Evolutionary conservation across 37 sponge, comb jelly and placozoan species (phyloP).

Genomic region (Beroe forskalii): DNA sequence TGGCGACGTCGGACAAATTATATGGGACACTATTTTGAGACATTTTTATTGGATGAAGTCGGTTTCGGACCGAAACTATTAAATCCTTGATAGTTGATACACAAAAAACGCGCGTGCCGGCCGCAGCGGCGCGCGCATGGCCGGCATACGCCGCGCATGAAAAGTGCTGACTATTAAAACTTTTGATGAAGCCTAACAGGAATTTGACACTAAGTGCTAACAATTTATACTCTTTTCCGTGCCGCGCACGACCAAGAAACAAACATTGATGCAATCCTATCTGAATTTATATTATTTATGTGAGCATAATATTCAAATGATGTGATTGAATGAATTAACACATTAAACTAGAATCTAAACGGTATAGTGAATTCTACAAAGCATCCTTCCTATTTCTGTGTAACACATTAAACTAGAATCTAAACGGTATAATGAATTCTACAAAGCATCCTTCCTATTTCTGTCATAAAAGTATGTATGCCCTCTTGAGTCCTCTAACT

Average conservation of each 20-base stretch:
- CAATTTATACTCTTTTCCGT: not conserved
- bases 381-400: not conserved
- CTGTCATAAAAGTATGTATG: not conserved
- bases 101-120: too few species aligned
- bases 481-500: not conserved
- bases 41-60: not conserved
- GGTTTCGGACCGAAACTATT: not conserved
- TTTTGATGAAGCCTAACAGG: not conserved
- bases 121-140: too few species aligned
- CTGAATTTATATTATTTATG: too few species aligned
- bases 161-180: not conserved
- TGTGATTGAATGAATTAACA: too few species aligned
- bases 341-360: too few species aligned
- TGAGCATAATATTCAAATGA: too few species aligned
- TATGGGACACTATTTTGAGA: not conserved
- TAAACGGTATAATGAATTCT: too few species aligned
- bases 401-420: too few species aligned
- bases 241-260: too few species aligned
- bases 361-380: not conserved
- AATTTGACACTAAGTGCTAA: not conserved
- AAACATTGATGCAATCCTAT: too few species aligned
- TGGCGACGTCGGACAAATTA: too few species aligned
- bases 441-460: conserved; percentile 10
- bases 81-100: too few species aligned
- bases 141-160: conserved; percentile 28